Percentiles rank a stretch among this genome's conserved stretches.
phyloP scores from a whole-genome alignment of 2,888 invertebrate genomes.

The Tubulanus polymorphus region DNA sequence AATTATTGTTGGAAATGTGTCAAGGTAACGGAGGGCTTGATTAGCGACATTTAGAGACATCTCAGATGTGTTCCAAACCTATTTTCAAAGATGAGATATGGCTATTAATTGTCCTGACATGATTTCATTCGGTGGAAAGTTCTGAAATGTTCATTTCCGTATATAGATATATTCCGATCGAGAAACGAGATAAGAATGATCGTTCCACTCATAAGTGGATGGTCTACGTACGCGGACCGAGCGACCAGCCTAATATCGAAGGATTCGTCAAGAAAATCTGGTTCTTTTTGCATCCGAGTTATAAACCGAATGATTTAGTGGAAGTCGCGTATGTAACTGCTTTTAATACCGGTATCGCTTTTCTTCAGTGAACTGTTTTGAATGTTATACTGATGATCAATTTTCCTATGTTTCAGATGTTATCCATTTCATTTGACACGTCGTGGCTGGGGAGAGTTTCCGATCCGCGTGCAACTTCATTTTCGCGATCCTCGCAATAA shows the following conservation, averaged over 20 bases:
- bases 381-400: background rate
- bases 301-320: slow-evolving; percentile 79
- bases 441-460: slow-evolving; percentile 91
- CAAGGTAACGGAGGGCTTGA: too few species aligned
- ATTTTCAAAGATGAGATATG: too few species aligned
- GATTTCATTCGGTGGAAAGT: too few species aligned
- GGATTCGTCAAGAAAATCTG: slow-evolving; percentile 69
- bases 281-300: slow-evolving; percentile 79
- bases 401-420: slow-evolving; percentile 56
- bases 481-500: slow-evolving; percentile 72
- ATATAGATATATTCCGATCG: slow-evolving; percentile 59
- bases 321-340: slow-evolving; percentile 66
- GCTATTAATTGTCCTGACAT: too few species aligned
- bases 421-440: slow-evolving; percentile 80
- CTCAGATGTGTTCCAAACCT: too few species aligned
- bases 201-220: slow-evolving; percentile 85
- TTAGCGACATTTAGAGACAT: too few species aligned
- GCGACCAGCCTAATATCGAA: slow-evolving; percentile 61
- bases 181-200: slow-evolving; percentile 62
- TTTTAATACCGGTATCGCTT: background rate
- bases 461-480: slow-evolving; percentile 73
- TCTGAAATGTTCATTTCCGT: too few species aligned
- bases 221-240: slow-evolving; percentile 74
- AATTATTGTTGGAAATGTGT: slow-evolving; percentile 68
- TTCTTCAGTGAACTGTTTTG: background rate